Evolutionary conservation across 1,140 invertebrate genomes (phyloP).

Genomic region (Zaprionus ghesquierei): DNA sequence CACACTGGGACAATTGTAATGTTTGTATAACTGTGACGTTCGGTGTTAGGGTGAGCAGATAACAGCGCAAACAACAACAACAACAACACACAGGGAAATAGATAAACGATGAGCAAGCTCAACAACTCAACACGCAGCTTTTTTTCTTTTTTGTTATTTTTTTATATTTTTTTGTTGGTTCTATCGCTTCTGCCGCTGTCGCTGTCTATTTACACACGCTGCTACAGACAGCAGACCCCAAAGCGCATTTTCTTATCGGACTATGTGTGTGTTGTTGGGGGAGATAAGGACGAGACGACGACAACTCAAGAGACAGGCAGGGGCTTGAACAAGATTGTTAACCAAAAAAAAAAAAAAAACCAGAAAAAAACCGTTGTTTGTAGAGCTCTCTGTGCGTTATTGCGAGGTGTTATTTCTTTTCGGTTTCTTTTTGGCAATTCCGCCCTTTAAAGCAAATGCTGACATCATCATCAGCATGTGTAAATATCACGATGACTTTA

Average conservation of each 20-base stretch:
- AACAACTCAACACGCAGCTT: conserved; percentile 7
- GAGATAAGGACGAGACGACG: conserved; percentile 54
- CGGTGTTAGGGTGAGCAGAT: conserved; percentile 30
- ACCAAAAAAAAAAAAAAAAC: too few species aligned
- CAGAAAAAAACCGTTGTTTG: conserved; percentile 54
- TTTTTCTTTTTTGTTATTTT: conserved; percentile 8
- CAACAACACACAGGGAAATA: conserved; percentile 23
- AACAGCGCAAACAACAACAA: conserved; percentile 28
- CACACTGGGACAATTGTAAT: conserved; percentile 19
- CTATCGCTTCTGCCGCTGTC: background rate
- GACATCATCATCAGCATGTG: conserved; percentile 36
- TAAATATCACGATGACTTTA: conserved; percentile 8
- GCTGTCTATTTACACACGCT: conserved; percentile 28
- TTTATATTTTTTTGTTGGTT: conserved; percentile 12
- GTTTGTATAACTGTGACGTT: conserved; percentile 37
- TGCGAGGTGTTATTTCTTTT: conserved; percentile 7
- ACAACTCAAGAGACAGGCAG: conserved; percentile 40
- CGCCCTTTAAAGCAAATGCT: conserved; percentile 27
- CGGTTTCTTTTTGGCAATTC: conserved; percentile 19
- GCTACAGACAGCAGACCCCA: conserved; percentile 21
- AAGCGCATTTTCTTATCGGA: conserved; percentile 48
- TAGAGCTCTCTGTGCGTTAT: conserved; percentile 21
- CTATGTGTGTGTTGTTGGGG: background rate
- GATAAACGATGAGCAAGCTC: conserved; percentile 43
- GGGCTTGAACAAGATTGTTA: conserved; percentile 5